Evolutionary conservation across 2,113 vertebrate species (phyloP), one percentile per base, ranked within the genome.

Genomic region (Uropsilus gracilis): DNA sequence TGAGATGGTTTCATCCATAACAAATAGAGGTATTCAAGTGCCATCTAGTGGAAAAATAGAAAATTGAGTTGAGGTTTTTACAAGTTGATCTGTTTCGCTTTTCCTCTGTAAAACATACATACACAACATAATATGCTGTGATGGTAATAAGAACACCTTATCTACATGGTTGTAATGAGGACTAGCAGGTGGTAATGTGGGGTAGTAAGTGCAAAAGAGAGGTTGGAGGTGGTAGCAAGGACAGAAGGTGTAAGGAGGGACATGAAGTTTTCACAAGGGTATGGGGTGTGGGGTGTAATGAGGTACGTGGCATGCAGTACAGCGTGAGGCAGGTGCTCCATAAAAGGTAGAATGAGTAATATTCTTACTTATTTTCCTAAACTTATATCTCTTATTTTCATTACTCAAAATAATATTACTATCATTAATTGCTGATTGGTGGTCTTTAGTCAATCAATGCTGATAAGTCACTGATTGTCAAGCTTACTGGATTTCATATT

Each of bases 31-130:
- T 95, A 22, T 96, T 84, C 94, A 95, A 93, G 95, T 48, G 90
- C 97, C 98, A 98, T 92, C 98, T 98, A 96, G 97, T 97, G 98
- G 89, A 26, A 18, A 39, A 37, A 20, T 20, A 17, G 50, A 80
- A 59, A 96, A 90, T 28, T 0, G 8, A 4, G 2, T 59, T 22
- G 34, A 96, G 88, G 88, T 69, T 63, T 53, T 92, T 42, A 46
- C 32, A 64, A 20, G 4, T 0, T 16, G 5, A 32, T 69, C 46
- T 75, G 13, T 69, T 17, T 10, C 26, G 17, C 32, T 20, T 0
- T 1, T 6, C 3, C 30, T 18, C 28, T n/a, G 1, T 75, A 61
- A 66, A 66, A 46, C 5, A 88, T n/a, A n/a, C n/a, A n/a, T n/a
- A n/a, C n/a, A 3, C 46, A 63, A 7, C 53, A 30, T 26, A 13